Conservation (phyloP, 1,140 invertebrate species). For the Tribolium madens region DNA sequence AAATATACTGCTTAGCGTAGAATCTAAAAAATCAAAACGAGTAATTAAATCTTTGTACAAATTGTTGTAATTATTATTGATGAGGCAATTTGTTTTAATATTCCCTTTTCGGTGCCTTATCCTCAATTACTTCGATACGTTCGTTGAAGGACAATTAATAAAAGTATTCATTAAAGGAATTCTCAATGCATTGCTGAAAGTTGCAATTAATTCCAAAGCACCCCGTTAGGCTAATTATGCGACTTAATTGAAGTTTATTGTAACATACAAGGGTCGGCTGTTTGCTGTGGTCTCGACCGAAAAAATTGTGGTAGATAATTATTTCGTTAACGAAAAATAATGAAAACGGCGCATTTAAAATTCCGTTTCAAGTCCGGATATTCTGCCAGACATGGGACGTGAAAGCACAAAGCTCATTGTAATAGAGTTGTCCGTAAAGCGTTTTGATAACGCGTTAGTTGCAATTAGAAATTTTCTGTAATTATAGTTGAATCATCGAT, state of each 20-base stretch:
- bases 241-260: constrained; percentile 12
- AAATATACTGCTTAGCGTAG: too few relatives aligned
- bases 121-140: neutral
- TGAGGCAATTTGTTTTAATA: neutral
- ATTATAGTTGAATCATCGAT: neutral
- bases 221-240: constrained; percentile 13
- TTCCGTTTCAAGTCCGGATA: constrained; percentile 32
- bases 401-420: constrained; percentile 37
- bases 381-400: too few relatives aligned
- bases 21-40: too few relatives aligned
- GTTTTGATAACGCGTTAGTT: too few relatives aligned
- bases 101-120: neutral
- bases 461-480: neutral
- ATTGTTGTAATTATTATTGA: neutral
- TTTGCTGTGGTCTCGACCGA: neutral
- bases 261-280: neutral
- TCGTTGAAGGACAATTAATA: neutral
- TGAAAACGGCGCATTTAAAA: constrained; percentile 10
- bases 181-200: neutral
- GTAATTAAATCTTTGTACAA: neutral
- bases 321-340: constrained; percentile 31
- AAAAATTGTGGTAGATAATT: constrained; percentile 22
- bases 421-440: constrained; percentile 25
- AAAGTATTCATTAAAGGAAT: constrained; percentile 1
- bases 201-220: constrained; percentile 17